Base-by-base conservation (phyloP, 2,888 invertebrate species). In the Gonocerus acuteangulatus region DNA sequence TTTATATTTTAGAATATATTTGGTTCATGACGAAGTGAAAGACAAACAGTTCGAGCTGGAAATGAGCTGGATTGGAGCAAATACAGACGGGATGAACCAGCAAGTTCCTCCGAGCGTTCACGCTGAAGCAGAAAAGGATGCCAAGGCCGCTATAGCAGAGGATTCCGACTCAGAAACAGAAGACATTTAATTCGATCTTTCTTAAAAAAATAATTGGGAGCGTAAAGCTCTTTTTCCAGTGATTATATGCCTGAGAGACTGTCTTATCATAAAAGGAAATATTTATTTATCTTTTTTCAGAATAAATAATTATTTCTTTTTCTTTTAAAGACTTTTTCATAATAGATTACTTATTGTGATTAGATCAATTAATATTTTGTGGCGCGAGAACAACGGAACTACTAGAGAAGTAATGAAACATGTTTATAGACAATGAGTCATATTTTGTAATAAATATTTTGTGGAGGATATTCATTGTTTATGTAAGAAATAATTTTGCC, bases 1-100 rank as follows among this genome's bases (percentile, higher is more conserved):
- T 65, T 65, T 58, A 48, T 63, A 73, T 81, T 74, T 18, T 73
- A 89, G 88, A 67, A 87, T 93, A 72, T 92, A 93, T 72, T 76
- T 89, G 52, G 91, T 93, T 1, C 92, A 93, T 69, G 92, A 93
- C 73, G 92, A 97, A 74, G 79, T 96, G 3, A 99, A 97, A 76
- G 93, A 94, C 76, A 93, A 94, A 74, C 86, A 91, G 69, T 97
- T 97, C 73, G 95, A 95, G 72, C 77, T 95, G 69, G 96, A 97
- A 75, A 80, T 97, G 70, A 93, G 95, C 58, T 93, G 96, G 89
- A 92, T 95, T 13, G 89, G 92, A 57, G 84, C 84, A 70, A 78
- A 83, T 11, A 86, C 86, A 0, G 78, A 84, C 15, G 95, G 95
- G 0, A 76, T 79, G 58, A 94, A 95, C 75, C 82, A 88, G 71